Percentiles rank a stretch among this genome's conserved stretches.
Conservation (phyloP, 1,140 invertebrate genomes). For the Agrypnia vestita region DNA sequence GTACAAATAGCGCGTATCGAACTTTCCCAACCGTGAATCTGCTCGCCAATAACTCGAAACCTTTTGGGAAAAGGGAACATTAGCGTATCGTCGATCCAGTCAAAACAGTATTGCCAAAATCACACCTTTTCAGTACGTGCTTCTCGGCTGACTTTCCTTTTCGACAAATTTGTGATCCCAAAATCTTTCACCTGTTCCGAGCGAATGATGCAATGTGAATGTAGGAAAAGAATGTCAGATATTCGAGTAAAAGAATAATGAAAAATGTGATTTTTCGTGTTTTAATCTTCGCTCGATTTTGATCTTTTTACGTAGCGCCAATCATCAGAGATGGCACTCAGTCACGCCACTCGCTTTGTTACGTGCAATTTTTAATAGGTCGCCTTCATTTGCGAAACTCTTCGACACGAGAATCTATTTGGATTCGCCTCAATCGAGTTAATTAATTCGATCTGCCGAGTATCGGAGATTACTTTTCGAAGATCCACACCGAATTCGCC, state of each 20-base stretch:
- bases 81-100: neutral
- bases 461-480: too few species aligned
- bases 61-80: neutral
- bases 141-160: constrained; percentile 1
- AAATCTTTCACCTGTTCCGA: constrained; percentile 10
- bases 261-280: too few species aligned
- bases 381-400: constrained; percentile 14
- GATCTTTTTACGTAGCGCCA: neutral
- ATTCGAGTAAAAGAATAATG: too few species aligned
- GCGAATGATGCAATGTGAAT: neutral
- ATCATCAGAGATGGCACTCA: constrained; percentile 15
- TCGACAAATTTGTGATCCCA: neutral
- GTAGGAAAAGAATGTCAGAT: neutral
- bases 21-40: neutral
- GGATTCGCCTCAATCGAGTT: constrained; percentile 7
- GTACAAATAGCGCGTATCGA: neutral
- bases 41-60: neutral
- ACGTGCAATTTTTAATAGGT: constrained; percentile 26
- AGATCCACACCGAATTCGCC: too few species aligned
- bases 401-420: constrained; percentile 30
- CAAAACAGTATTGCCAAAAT: neutral
- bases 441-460: constrained; percentile 8
- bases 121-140: neutral
- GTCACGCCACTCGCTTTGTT: neutral
- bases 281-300: too few species aligned